A percentile compares a stretch with the other conserved stretches of the same genome.
phyloP scores from a whole-genome alignment of 2,888 invertebrate species.

The Girardia tigrina region DNA sequence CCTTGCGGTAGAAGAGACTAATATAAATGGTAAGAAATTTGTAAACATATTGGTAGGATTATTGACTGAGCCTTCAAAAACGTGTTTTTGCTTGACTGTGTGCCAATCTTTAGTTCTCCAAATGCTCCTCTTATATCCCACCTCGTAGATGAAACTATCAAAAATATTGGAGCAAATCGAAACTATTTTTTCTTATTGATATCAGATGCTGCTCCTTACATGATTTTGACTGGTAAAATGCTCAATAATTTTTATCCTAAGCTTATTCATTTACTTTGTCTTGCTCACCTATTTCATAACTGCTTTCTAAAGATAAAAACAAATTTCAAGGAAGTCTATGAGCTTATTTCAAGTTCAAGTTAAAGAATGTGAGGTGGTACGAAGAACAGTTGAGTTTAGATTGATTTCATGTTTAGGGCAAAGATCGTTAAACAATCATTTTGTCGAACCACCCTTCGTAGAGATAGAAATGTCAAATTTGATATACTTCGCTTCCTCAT shows the following conservation, averaged over 20 bases:
- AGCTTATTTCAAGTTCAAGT: not conserved
- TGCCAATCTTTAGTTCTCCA: not conserved
- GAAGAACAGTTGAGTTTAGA: too few species aligned
- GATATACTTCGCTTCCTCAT: too few species aligned
- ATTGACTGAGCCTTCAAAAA: not conserved
- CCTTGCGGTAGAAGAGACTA: not conserved
- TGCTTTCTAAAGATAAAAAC: not conserved
- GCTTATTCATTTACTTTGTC: not conserved
- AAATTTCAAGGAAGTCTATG: not conserved
- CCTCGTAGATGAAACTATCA: not conserved
- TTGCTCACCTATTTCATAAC: not conserved
- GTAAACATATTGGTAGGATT: not conserved
- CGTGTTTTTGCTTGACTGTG: not conserved
- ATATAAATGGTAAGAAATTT: not conserved
- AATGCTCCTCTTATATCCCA: not conserved
- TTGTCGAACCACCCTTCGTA: too few species aligned
- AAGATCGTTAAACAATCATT: too few species aligned
- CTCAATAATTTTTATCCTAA: not conserved
- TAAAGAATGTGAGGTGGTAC: too few species aligned
- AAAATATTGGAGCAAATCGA: too few species aligned
- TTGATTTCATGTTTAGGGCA: too few species aligned
- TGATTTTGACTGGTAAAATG: not conserved
- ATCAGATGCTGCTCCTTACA: too few species aligned
- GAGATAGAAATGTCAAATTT: too few species aligned
- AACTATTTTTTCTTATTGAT: too few species aligned